phyloP scores from a whole-genome alignment of 2,113 vertebrate species.

The Phalacrocorax pelagicus region DNA sequence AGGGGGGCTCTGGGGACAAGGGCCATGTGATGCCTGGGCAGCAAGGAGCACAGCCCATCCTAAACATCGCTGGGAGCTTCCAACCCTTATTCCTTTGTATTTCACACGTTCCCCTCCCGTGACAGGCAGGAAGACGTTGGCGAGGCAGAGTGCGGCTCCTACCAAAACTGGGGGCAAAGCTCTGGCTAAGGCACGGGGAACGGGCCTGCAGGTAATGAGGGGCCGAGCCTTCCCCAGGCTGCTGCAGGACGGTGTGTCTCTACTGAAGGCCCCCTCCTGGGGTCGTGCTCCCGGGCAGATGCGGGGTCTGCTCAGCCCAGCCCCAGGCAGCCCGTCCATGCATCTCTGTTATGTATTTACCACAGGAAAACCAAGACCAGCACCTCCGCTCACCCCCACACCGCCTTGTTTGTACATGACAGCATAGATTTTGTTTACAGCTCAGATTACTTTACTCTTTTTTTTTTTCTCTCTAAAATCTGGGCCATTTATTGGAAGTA shows the following conservation, averaged over 20 bases:
- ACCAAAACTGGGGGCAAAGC: background rate
- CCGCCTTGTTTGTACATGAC: rapidly evolving
- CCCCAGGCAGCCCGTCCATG: background rate
- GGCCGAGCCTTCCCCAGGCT: background rate
- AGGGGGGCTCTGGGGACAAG: background rate
- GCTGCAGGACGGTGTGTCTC: background rate
- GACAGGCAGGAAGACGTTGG: background rate
- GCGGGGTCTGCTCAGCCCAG: background rate
- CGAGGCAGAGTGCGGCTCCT: background rate
- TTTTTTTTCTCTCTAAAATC: background rate
- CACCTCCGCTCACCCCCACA: rapidly evolving
- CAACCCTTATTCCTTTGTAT: rapidly evolving
- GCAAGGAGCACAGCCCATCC: background rate
- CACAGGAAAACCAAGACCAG: background rate
- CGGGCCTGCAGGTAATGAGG: background rate
- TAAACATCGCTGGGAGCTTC: background rate
- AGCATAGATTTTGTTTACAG: background rate
- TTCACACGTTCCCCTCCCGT: rapidly evolving
- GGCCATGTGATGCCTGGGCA: too few species aligned
- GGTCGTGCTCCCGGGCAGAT: background rate
- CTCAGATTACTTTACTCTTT: background rate
- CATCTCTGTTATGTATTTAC: background rate
- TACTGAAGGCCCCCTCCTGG: background rate
- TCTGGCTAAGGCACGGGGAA: too few species aligned
- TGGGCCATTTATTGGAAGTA: background rate